Evolutionary conservation across 2,888 invertebrate species (phyloP).

Genomic region (Notocelia uddmanniana): DNA sequence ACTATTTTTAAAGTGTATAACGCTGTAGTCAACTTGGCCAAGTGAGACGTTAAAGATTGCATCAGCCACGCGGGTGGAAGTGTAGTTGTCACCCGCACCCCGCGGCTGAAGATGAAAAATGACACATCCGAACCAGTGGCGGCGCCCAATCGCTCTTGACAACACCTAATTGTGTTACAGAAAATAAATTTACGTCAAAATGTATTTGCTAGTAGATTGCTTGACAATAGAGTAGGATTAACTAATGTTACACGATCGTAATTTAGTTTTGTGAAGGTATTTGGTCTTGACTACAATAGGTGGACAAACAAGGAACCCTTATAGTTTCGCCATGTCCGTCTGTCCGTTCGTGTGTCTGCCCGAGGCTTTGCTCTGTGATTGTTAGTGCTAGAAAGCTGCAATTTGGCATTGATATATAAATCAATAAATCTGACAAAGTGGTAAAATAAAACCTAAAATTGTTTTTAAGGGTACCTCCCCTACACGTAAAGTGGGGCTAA

Average conservation of each 20-base stretch:
- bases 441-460: no score
- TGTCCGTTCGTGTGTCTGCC: no score
- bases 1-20: not conserved
- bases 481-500: no score
- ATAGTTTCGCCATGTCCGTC: no score
- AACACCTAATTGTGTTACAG: conserved; percentile 18
- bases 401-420: no score
- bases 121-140: conserved; percentile 23
- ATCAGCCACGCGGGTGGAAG: conserved; percentile 13
- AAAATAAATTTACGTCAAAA: conserved; percentile 8
- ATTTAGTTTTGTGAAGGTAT: no score
- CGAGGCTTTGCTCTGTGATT: no score
- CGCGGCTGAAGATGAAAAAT: conserved; percentile 29
- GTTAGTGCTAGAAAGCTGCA: no score
- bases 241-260: not conserved
- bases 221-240: not conserved
- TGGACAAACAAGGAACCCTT: no score
- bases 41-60: conserved; percentile 12
- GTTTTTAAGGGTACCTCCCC: no score
- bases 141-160: conserved; percentile 18
- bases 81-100: conserved; percentile 22
- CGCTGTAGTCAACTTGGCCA: not conserved
- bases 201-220: not conserved
- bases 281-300: no score
- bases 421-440: no score